These are phyloP conservation scores for Cryptotermes secundus DNA, from an alignment of 1,140 invertebrate species.

Conservation along the genomic window DNA sequence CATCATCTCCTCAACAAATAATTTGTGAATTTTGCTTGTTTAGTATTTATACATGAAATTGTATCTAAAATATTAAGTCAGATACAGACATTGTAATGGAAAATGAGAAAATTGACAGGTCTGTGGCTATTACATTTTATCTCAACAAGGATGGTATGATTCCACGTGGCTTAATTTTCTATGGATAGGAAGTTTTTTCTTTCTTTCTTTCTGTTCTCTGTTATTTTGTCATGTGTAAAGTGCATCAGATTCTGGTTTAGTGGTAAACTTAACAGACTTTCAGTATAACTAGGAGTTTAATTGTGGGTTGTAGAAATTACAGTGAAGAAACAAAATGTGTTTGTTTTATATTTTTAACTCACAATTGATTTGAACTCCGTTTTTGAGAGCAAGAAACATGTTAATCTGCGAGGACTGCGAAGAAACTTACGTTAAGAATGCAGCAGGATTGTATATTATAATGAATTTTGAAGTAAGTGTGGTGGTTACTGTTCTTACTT, in stretches of 20 bases:
- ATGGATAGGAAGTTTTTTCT: not conserved
- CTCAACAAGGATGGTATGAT: not conserved
- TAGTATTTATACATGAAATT: not conserved
- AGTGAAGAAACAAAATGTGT: not conserved
- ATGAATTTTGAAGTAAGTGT: not conserved
- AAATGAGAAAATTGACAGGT: not conserved
- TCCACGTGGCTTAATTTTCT: not conserved
- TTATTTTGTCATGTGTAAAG: not conserved
- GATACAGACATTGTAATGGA: not conserved
- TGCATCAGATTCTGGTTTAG: not conserved
- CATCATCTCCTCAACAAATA: not conserved
- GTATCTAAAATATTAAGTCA: not conserved
- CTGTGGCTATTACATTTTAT: not conserved
- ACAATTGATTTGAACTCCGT: not conserved
- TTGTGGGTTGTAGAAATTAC: not conserved
- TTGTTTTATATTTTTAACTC: constrained; percentile 10
- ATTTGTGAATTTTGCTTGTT: constrained; percentile 18
- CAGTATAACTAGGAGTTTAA: not conserved
- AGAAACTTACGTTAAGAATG: not conserved
- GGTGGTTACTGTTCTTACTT: not conserved
- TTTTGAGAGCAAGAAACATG: not conserved
- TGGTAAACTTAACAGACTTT: not conserved
- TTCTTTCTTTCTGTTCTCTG: not conserved
- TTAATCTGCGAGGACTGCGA: not conserved
- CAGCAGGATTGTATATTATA: constrained; percentile 1